These are phyloP conservation scores for Zoanthus solanderi DNA, from an alignment of 92 coral and sea anemone species.

Conservation along the genomic window DNA sequence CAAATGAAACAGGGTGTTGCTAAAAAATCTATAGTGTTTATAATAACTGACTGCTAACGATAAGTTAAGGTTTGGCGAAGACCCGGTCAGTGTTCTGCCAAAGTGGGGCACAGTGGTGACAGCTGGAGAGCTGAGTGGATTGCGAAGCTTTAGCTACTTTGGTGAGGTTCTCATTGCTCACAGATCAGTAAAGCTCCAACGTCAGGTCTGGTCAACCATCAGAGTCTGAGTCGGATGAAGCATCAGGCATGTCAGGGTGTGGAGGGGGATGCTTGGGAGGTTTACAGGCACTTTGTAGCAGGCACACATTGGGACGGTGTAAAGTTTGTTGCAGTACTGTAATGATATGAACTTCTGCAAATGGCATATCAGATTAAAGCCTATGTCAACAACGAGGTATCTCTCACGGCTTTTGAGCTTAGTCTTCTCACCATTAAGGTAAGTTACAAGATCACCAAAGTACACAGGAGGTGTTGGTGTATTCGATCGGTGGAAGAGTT, in stretches of 20 bases:
- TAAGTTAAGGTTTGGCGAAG: constrained; percentile 10
- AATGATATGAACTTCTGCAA: constrained; percentile 54
- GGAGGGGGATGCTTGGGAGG: not conserved
- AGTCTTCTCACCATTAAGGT: constrained; percentile 51
- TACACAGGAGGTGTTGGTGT: constrained; percentile 30
- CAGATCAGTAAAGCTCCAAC: constrained; percentile 5
- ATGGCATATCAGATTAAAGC: constrained; percentile 2
- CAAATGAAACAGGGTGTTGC: not conserved
- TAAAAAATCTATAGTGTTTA: not conserved
- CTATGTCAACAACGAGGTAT: constrained; percentile 31
- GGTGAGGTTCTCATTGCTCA: not conserved
- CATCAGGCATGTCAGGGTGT: not conserved
- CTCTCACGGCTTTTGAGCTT: constrained; percentile 47
- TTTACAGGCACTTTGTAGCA: constrained; percentile 34
- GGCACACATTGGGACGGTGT: constrained; percentile 35
- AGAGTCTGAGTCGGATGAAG: not conserved
- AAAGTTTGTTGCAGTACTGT: constrained; percentile 51
- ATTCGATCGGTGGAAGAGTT: not conserved
- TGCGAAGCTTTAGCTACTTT: not conserved
- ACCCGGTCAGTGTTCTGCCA: constrained; percentile 13
- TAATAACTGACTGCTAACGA: not conserved
- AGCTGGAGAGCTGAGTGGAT: not conserved
- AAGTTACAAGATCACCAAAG: constrained; percentile 54
- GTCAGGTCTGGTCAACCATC: constrained; percentile 1
- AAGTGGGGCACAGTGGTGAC: not conserved